Base-by-base conservation (phyloP, 2,888 invertebrate genomes). In the Ferrisia virgata region DNA sequence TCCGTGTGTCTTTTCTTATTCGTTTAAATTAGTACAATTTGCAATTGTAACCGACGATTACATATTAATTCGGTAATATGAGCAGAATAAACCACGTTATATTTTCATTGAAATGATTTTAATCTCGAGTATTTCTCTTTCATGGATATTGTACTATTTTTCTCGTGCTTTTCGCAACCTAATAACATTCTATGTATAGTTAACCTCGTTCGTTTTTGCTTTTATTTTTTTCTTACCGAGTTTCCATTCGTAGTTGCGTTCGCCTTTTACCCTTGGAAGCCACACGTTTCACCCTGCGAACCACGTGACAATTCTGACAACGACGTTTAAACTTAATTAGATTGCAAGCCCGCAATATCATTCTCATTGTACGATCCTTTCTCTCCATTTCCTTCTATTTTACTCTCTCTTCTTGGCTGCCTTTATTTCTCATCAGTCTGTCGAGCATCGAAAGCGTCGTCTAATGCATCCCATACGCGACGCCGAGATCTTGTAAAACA, bases 301-400 rank as follows among this genome's bases (percentile, higher is more conserved):
- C 58, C 58, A 58, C 58, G 58, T 58, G 58, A 58, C 58, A 58
- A 58, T 58, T 58, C 58, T 58, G 58, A 58, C 72, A 33, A 72
- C 72, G 72, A 72, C 72, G 72, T 31, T 31, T 72, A 31, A 58
- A 72, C 33, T 72, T 72, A 33, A 72, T 72, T 72, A 72, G 33
- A n/a, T 72, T 15, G 31, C 33, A 33, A 5, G 72, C 33, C 72
- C 72, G 72, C 31, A 72, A 33, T 72, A 72, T 72, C 72, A n/a
- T 22, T 58, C 58, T 33, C 33, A n/a, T 72, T 33, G 64, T 47
- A 47, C 25, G 58, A 58, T 47, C 22, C 58, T 8, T 11, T 47
- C 13, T 47, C 47, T 13, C 58, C 58, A 58, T 58, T n/a, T 58
- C 43, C 8, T 43, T 13, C n/a, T n/a, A n/a, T n/a, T n/a, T n/a